These are phyloP conservation scores for Pararge aegeria DNA, from an alignment of 1,140 invertebrate species.

Conservation along the genomic window DNA sequence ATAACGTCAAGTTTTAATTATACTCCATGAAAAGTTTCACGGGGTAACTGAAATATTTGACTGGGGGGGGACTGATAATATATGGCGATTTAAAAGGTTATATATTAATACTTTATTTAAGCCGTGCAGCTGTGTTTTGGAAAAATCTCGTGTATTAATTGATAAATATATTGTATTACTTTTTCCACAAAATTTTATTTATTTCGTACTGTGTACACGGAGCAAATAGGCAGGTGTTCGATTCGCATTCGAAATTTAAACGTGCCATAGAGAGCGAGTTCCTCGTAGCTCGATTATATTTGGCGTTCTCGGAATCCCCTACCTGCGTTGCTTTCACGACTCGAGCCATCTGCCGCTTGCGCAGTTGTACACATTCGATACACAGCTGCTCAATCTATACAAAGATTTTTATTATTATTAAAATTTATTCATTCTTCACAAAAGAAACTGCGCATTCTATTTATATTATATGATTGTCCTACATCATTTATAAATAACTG, in stretches of 20 bases:
- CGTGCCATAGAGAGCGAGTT: slow-evolving; percentile 66
- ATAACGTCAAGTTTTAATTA: not conserved
- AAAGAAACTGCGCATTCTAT: not conserved
- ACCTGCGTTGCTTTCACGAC: slow-evolving; percentile 74
- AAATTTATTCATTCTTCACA: not conserved
- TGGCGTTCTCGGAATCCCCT: slow-evolving; percentile 72
- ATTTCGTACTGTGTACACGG: too few relatives aligned
- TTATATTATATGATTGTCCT: not conserved
- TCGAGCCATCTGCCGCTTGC: slow-evolving; percentile 61
- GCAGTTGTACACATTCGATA: slow-evolving; percentile 34
- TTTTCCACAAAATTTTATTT: too few relatives aligned
- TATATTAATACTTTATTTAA: too few relatives aligned
- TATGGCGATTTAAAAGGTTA: too few relatives aligned
- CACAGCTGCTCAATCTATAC: slow-evolving; percentile 32
- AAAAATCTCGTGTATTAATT: too few relatives aligned
- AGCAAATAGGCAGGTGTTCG: slow-evolving; percentile 45
- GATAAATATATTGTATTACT: too few relatives aligned
- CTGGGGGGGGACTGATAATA: too few relatives aligned
- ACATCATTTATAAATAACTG: not conserved
- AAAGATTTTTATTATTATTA: slow-evolving; percentile 14
- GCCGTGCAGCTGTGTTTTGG: too few relatives aligned
- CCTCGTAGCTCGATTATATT: slow-evolving; percentile 74
- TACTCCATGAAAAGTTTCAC: too few relatives aligned
- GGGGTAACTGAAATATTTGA: too few relatives aligned
- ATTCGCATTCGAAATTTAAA: slow-evolving; percentile 49